Conservation (phyloP, 2,113 vertebrate species). For the Microtus pennsylvanicus region DNA sequence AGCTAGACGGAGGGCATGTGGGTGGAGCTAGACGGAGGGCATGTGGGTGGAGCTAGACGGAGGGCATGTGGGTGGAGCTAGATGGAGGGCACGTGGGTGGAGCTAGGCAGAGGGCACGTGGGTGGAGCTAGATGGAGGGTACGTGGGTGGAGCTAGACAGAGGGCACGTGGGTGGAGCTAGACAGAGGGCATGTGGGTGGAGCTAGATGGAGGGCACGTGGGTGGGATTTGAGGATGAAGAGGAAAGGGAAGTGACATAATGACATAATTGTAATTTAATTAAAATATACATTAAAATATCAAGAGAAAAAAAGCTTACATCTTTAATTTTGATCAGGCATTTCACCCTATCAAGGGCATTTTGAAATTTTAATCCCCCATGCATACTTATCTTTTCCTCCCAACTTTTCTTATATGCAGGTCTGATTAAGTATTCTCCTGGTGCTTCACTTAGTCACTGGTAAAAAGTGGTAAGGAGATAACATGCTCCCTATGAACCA, state of each 20-base stretch:
- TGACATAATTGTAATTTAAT: neutral
- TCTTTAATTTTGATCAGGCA: neutral
- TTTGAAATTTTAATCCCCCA: neutral
- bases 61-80: neutral
- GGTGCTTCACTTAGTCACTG: neutral
- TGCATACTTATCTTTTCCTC: neutral
- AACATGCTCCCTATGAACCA: neutral
- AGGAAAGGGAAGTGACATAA: neutral
- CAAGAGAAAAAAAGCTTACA: neutral
- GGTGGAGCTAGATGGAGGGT: too few species aligned
- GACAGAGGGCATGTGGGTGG: too few species aligned
- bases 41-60: too few species aligned
- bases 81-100: fast-evolving
- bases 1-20: too few species aligned
- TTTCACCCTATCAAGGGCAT: neutral
- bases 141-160: too few species aligned
- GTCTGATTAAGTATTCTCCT: neutral
- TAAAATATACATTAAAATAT: neutral
- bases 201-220: neutral
- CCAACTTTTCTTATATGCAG: neutral
- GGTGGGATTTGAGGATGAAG: neutral
- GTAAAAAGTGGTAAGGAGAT: neutral
- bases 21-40: too few species aligned
- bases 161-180: too few species aligned
- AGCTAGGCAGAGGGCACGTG: too few species aligned